phyloP scores from a whole-genome alignment of 1,140 invertebrate species.

The Listronotus bonariensis region DNA sequence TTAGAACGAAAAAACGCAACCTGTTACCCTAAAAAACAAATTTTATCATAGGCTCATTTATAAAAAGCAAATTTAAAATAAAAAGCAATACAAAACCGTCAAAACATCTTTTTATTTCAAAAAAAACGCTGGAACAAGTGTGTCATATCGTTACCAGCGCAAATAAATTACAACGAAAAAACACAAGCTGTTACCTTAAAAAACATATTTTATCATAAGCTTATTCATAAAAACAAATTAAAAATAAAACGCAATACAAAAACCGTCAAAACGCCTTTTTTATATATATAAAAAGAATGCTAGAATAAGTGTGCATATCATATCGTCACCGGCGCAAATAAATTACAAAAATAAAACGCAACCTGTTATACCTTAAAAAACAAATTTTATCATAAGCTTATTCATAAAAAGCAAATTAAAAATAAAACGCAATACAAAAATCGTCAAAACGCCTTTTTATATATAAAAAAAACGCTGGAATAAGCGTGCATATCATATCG shows the following conservation, averaged over 20 bases:
- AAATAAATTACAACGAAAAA: neutral
- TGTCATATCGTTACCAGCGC: too few relatives aligned
- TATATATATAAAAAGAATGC: too few relatives aligned
- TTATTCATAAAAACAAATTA: constrained; percentile 21
- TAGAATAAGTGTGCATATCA: too few relatives aligned
- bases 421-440: constrained; percentile 15
- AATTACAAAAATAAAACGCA: neutral
- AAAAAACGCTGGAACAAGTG: too few relatives aligned
- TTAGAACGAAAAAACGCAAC: neutral
- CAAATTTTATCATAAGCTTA: constrained; percentile 24
- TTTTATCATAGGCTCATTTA: constrained; percentile 25
- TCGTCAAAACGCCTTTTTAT: constrained; percentile 6
- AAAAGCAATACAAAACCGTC: constrained; percentile 14
- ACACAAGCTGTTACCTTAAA: neutral
- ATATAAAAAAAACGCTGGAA: too few relatives aligned
- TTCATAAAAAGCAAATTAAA: constrained; percentile 20
- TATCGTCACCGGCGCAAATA: too few relatives aligned
- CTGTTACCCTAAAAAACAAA: neutral
- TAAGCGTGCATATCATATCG: too few relatives aligned
- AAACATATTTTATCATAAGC: constrained; percentile 25
- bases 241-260: constrained; percentile 11
- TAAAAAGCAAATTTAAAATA: constrained; percentile 19
- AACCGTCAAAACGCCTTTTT: constrained; percentile 4
- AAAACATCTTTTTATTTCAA: constrained; percentile 11
- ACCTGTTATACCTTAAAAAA: neutral